phyloP scores from a whole-genome alignment of 2,797 vertebrate species.

The Sebastes umbrosus region DNA sequence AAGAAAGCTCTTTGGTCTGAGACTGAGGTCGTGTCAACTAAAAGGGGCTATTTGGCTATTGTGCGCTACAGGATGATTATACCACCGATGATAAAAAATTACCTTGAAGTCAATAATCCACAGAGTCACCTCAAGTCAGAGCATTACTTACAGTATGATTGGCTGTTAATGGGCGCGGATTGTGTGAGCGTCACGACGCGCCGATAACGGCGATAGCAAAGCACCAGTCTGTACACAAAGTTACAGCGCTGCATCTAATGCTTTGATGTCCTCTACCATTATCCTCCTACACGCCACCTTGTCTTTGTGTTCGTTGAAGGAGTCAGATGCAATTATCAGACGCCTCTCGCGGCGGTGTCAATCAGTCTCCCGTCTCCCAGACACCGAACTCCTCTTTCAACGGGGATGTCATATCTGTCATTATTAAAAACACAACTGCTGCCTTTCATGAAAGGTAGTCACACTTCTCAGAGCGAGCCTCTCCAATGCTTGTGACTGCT shows the following conservation, averaged over 20 bases:
- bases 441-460: slow-evolving; percentile 12
- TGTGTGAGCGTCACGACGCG: slow-evolving; percentile 25
- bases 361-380: slow-evolving; percentile 41
- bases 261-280: slow-evolving; percentile 61
- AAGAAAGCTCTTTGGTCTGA: slow-evolving; percentile 11
- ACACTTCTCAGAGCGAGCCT: not conserved
- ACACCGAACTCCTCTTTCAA: slow-evolving; percentile 39
- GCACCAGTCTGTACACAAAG: slow-evolving; percentile 20
- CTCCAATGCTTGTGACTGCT: slow-evolving; percentile 9
- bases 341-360: slow-evolving; percentile 35
- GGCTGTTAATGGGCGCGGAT: slow-evolving; percentile 43
- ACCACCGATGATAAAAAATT: slow-evolving; percentile 39
- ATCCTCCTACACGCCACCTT: slow-evolving; percentile 51
- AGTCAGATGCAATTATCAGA: slow-evolving; percentile 65
- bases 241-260: slow-evolving; percentile 41
- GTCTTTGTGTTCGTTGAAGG: slow-evolving; percentile 60
- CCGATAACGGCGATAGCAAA: slow-evolving; percentile 35
- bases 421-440: slow-evolving; percentile 31
- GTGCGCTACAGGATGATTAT: slow-evolving; percentile 53
- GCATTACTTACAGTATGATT: slow-evolving; percentile 39
- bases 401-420: slow-evolving; percentile 26
- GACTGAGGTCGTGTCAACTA: slow-evolving; percentile 50
- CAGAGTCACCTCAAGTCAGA: slow-evolving; percentile 47
- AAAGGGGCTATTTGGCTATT: slow-evolving; percentile 50
- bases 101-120: slow-evolving; percentile 56